Evolutionary conservation across 23 tunicate genomes (phyloP).

Genomic region (Halocynthia aurantium): DNA sequence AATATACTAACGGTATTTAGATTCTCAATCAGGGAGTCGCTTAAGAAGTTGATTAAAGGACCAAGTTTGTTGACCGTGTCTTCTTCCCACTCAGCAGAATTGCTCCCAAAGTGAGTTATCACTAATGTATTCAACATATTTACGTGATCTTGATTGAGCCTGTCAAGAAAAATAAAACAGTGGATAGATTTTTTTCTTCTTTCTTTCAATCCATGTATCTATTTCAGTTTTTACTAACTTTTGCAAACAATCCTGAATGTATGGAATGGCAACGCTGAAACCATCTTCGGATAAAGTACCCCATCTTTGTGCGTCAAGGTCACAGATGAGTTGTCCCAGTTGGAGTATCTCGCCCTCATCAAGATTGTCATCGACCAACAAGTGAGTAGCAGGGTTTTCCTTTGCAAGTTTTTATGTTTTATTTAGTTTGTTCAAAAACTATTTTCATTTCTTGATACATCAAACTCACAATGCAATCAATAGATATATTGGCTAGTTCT

Average conservation of each 20-base stretch:
- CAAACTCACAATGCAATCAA: slow-evolving; percentile 29
- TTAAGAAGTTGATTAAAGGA: slow-evolving; percentile 19
- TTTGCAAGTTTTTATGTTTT: background rate
- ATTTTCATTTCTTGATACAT: background rate
- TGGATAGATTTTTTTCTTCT: too few relatives aligned
- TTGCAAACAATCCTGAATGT: slow-evolving; percentile 24
- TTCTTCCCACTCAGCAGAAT: slow-evolving; percentile 34
- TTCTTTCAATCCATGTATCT: too few relatives aligned
- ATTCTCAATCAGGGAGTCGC: background rate
- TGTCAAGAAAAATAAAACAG: too few relatives aligned
- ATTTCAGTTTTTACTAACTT: slow-evolving; percentile 3
- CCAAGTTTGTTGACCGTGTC: slow-evolving; percentile 27
- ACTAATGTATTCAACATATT: too few relatives aligned
- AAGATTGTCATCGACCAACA: background rate
- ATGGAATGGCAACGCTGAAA: slow-evolving; percentile 13
- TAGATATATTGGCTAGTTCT: slow-evolving; percentile 31
- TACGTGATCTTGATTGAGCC: too few relatives aligned
- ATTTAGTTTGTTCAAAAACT: background rate
- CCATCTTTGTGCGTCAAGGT: slow-evolving; percentile 12
- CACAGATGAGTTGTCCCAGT: slow-evolving; percentile 50
- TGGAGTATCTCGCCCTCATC: slow-evolving; percentile 25
- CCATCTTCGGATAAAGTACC: slow-evolving; percentile 16
- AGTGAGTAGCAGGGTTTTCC: background rate
- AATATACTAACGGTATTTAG: slow-evolving; percentile 21
- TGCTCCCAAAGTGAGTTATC: slow-evolving; percentile 12